Evolutionary conservation across 2,888 invertebrate genomes (phyloP).

Genomic region (Chrysolina oricalcia): DNA sequence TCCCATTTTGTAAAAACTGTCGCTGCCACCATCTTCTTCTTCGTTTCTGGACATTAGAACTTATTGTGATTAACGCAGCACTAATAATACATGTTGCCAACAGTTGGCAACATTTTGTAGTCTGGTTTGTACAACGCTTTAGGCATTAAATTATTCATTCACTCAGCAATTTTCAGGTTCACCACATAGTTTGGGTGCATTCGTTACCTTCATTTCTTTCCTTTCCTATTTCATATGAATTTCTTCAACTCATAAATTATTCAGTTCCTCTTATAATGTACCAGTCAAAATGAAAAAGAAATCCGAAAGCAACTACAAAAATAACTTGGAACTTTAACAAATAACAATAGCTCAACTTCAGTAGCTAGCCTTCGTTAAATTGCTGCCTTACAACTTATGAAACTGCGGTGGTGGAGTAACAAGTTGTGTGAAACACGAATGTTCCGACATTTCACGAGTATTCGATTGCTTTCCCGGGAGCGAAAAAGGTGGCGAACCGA

Average conservation of each 20-base stretch:
- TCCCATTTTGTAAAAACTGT: too few species aligned
- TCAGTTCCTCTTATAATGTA: background rate
- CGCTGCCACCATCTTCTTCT: too few species aligned
- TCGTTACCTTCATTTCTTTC: background rate
- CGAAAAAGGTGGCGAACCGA: slow-evolving; percentile 37
- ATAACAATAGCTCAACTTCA: slow-evolving; percentile 18
- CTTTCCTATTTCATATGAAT: background rate
- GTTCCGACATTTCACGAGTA: slow-evolving; percentile 38
- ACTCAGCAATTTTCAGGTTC: background rate
- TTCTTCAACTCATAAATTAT: slow-evolving; percentile 1
- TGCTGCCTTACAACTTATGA: slow-evolving; percentile 40
- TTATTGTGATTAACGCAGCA: too few species aligned
- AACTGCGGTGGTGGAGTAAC: slow-evolving; percentile 39
- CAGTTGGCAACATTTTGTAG: too few species aligned
- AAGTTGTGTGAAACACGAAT: slow-evolving; percentile 44
- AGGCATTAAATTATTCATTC: background rate
- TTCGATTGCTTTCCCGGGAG: slow-evolving; percentile 42
- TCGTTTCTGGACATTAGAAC: too few species aligned
- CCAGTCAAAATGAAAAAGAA: background rate
- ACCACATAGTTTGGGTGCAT: background rate
- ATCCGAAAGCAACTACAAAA: background rate
- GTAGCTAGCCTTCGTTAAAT: slow-evolving; percentile 30
- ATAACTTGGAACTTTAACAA: background rate
- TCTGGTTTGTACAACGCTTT: too few species aligned
- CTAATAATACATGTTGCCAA: too few species aligned